Evolutionary conservation across 1,140 invertebrate genomes (phyloP), one percentile per base, ranked within the genome.

Genomic region (Anastatus disparis): DNA sequence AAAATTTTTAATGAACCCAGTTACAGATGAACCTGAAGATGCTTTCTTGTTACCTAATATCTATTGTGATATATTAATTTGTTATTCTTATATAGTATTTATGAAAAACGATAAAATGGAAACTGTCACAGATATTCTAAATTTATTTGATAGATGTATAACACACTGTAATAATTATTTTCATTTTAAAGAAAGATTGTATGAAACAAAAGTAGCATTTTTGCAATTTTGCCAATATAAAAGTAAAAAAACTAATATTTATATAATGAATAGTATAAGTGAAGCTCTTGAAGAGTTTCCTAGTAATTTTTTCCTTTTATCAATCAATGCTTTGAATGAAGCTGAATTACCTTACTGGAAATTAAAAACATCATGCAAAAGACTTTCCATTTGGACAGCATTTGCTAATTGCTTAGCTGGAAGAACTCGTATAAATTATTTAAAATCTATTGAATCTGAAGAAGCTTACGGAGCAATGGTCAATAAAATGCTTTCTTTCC

Each of bases 291-390:
- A 80, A 2, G 73, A 81, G 29, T 91, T 86, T 77, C 88, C 89
- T 2, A 85, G 88, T 66, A 91, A 91, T 79, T 77, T 89, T 53
- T 85, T 84, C 59, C 74, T 91, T 2, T 79, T 91, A 12, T 83
- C 85, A 17, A 72, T 81, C 17, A 77, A 79, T 61, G 77, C 83
- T 29, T 68, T 74, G 26, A 75, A 82, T 26, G 82, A 86, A 82
- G 81, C 75, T 70, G 76, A 84, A 76, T 68, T 76, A 44, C 81
- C 84, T 6, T 79, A 72, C 24, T 85, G 84, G 83, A 80, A 80
- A 75, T 40, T 81, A 24, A 79, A 75, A 22, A 78, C 26, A 17
- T 75, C 58, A 66, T 78, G 59, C 29, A 22, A 22, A 22, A 66
- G 65, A 17, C 48, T 77, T 15, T 38, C 67, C 27, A 27, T 82